A percentile compares a stretch with the other conserved stretches of the same genome.
Conservation (phyloP, 2,113 vertebrate genomes). For the Austrofundulus limnaeus region DNA sequence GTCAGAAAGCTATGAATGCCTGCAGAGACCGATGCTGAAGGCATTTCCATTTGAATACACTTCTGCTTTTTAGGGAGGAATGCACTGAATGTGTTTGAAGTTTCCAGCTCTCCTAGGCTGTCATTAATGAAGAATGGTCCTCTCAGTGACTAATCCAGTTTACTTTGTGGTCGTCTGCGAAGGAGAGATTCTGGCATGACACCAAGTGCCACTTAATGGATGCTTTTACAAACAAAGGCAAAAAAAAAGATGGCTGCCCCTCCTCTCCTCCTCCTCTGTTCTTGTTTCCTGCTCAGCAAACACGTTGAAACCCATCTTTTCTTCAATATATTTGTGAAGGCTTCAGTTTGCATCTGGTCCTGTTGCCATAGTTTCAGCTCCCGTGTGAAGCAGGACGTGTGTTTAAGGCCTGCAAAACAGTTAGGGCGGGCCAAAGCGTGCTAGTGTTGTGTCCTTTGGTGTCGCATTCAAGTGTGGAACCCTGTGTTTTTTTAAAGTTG, state of each 20-base stretch:
- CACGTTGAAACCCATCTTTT: conserved; percentile 46
- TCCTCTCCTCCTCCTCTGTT: conserved; percentile 44
- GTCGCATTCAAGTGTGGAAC: conserved; percentile 50
- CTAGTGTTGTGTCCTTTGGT: conserved; percentile 44
- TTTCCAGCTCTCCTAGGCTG: conserved; percentile 51
- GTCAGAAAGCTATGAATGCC: conserved; percentile 59
- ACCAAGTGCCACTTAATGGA: conserved; percentile 75
- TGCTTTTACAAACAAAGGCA: conserved; percentile 62
- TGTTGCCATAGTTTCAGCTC: conserved; percentile 69
- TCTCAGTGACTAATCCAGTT: conserved; percentile 69
- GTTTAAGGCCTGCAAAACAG: conserved; percentile 62
- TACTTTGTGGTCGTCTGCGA: conserved; percentile 59
- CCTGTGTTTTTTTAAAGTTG: conserved; percentile 30
- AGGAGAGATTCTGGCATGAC: conserved; percentile 71
- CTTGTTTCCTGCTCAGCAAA: conserved; percentile 51
- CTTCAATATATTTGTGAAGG: conserved; percentile 74
- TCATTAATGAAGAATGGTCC: conserved; percentile 61
- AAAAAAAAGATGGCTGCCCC: conserved; percentile 48
- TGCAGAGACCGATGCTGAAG: conserved; percentile 38
- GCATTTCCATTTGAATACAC: conserved; percentile 68
- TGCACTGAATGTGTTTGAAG: conserved; percentile 61
- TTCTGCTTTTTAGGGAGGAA: conserved; percentile 52
- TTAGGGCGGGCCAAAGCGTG: conserved; percentile 45
- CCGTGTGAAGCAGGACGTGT: conserved; percentile 49
- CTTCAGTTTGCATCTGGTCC: conserved; percentile 61